These are phyloP conservation scores for Podabrus alpinus DNA, from an alignment of 2,888 invertebrate genomes.

Conservation along the genomic window DNA sequence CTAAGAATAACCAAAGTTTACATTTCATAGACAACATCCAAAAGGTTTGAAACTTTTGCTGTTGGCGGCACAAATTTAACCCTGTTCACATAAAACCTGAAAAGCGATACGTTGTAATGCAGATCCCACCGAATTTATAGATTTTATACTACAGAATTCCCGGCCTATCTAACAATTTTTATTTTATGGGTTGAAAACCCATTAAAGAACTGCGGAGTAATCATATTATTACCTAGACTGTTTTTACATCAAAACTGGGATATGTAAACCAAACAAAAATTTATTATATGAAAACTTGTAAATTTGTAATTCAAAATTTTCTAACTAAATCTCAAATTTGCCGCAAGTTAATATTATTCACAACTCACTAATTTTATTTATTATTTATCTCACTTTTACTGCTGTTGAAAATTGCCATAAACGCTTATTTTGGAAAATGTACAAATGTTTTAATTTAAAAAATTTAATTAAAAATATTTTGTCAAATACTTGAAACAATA, in stretches of 20 bases:
- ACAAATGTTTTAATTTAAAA: background rate
- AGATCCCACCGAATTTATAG: slow-evolving; percentile 40
- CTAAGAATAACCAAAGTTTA: slow-evolving; percentile 22
- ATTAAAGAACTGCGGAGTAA: slow-evolving; percentile 35
- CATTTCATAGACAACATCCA: slow-evolving; percentile 29
- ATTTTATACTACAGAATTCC: slow-evolving; percentile 41
- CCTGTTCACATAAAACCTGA: slow-evolving; percentile 45
- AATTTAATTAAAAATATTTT: slow-evolving; percentile 1
- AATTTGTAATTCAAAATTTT: background rate
- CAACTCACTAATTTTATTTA: background rate
- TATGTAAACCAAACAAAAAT: slow-evolving; percentile 22
- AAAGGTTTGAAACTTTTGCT: slow-evolving; percentile 43
- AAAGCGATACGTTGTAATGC: slow-evolving; percentile 40
- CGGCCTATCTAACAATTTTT: slow-evolving; percentile 40
- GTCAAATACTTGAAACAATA: slow-evolving; percentile 22
- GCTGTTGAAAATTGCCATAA: background rate
- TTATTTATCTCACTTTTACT: background rate
- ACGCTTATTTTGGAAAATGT: background rate
- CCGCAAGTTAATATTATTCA: background rate
- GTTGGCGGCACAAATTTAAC: slow-evolving; percentile 45
- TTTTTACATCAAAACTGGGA: slow-evolving; percentile 13
- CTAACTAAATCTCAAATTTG: background rate
- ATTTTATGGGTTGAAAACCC: slow-evolving; percentile 39
- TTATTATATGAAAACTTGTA: slow-evolving; percentile 1
- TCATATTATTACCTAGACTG: slow-evolving; percentile 33